Percentiles rank a stretch among this genome's conserved stretches.
phyloP scores from a whole-genome alignment of 2,888 invertebrate species.

The Lepidonotus clava region DNA sequence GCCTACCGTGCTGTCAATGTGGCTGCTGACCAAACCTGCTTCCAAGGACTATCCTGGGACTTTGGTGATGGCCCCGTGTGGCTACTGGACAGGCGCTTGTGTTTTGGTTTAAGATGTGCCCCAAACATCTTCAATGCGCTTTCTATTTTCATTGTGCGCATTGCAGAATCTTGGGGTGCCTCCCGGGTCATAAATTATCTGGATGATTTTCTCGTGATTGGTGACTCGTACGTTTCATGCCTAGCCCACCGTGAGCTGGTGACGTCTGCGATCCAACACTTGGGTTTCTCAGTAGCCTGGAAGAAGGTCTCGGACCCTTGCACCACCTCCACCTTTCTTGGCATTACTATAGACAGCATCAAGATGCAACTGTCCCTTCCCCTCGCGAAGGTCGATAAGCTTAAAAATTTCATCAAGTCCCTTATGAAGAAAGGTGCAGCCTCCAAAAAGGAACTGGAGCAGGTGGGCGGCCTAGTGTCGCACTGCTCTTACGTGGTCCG shows the following conservation, averaged over 20 bases:
- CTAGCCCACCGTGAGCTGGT: neutral
- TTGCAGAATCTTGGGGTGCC: neutral
- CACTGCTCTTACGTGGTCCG: neutral
- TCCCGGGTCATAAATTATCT: neutral
- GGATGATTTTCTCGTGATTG: neutral
- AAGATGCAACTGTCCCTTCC: neutral
- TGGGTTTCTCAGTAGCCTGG: neutral
- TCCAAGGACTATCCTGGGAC: neutral
- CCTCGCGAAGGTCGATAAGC: neutral
- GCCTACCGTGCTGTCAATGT: neutral
- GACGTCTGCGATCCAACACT: neutral
- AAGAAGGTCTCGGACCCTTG: neutral
- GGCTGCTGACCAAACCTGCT: neutral
- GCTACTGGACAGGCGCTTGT: neutral
- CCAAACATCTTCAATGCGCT: neutral
- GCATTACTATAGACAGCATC: neutral
- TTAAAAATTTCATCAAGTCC: neutral
- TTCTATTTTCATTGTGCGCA: neutral
- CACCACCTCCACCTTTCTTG: neutral
- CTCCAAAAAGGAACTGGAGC: neutral
- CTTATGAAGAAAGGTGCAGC: no score
- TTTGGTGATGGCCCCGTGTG: neutral
- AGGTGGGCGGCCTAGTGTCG: neutral
- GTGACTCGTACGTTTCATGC: neutral
- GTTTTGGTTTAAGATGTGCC: neutral